phyloP scores from a whole-genome alignment of 1,140 invertebrate genomes.

The Drosophila subobscura region DNA sequence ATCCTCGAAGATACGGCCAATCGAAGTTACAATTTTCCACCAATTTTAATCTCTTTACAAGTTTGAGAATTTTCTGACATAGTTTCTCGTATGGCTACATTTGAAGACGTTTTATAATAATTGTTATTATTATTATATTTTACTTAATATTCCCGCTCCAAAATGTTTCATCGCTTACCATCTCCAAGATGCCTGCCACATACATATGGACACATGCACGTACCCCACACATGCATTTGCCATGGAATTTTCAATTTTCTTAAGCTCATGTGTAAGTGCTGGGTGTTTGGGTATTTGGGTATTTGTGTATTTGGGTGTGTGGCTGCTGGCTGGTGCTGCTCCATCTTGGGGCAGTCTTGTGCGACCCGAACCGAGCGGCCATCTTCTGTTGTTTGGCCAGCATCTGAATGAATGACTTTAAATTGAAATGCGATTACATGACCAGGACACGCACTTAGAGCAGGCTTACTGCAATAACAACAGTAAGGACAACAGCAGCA shows the following conservation, averaged over 20 bases:
- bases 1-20: too few relatives aligned
- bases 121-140: too few relatives aligned
- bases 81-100: too few relatives aligned
- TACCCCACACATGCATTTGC: slow-evolving; percentile 15
- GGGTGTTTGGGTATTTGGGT: not conserved
- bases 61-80: too few relatives aligned
- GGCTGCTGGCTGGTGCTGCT: too few relatives aligned
- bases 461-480: slow-evolving; percentile 57
- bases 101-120: too few relatives aligned
- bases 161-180: not conserved
- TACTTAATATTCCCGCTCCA: not conserved
- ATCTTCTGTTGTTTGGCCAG: slow-evolving; percentile 39
- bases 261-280: slow-evolving; percentile 31
- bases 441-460: slow-evolving; percentile 77
- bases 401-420: slow-evolving; percentile 72
- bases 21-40: too few relatives aligned
- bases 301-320: not conserved
- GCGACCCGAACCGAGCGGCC: not conserved
- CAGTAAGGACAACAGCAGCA: slow-evolving; percentile 17
- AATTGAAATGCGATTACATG: slow-evolving; percentile 81
- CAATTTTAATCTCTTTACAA: too few relatives aligned
- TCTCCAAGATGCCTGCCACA: slow-evolving; percentile 26
- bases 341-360: slow-evolving; percentile 11
- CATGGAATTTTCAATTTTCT: slow-evolving; percentile 77
- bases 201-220: not conserved